phyloP scores from a whole-genome alignment of 2,797 vertebrate genomes.

The Tauraco hartlaubi region DNA sequence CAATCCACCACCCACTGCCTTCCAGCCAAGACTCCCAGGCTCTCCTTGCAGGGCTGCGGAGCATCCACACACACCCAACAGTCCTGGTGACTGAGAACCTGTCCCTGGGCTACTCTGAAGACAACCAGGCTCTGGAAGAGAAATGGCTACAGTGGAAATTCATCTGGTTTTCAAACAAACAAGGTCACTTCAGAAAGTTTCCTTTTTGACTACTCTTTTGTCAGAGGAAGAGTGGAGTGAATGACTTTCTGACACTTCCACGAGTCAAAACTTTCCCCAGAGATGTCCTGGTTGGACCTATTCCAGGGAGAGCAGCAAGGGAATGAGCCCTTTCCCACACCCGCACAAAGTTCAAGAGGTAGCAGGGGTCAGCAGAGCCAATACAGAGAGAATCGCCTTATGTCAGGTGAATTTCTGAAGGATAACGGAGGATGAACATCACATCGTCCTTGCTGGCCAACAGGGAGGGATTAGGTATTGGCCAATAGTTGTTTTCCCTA shows the following conservation, averaged over 20 bases:
- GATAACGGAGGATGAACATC: not conserved
- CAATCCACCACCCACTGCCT: not conserved
- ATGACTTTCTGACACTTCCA: not conserved
- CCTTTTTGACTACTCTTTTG: not conserved
- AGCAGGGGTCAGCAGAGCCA: not conserved
- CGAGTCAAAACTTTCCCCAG: not conserved
- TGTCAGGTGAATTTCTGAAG: not conserved
- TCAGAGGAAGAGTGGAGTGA: not conserved
- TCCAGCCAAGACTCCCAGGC: not conserved
- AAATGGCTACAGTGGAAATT: not conserved
- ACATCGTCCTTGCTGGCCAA: not conserved
- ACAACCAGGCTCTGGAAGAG: not conserved
- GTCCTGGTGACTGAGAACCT: not conserved
- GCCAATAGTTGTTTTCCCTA: not conserved
- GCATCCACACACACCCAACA: not conserved
- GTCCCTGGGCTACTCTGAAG: not conserved
- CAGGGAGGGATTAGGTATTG: not conserved
- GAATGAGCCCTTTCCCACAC: not conserved
- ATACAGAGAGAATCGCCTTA: not conserved
- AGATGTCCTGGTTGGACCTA: not conserved
- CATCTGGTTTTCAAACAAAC: not conserved
- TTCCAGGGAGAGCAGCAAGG: not conserved
- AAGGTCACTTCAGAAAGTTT: not conserved
- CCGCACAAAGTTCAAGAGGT: rapidly evolving
- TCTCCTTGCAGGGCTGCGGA: not conserved